Conservation (phyloP, 2,888 invertebrate species). For the Halocaridina rubra region DNA sequence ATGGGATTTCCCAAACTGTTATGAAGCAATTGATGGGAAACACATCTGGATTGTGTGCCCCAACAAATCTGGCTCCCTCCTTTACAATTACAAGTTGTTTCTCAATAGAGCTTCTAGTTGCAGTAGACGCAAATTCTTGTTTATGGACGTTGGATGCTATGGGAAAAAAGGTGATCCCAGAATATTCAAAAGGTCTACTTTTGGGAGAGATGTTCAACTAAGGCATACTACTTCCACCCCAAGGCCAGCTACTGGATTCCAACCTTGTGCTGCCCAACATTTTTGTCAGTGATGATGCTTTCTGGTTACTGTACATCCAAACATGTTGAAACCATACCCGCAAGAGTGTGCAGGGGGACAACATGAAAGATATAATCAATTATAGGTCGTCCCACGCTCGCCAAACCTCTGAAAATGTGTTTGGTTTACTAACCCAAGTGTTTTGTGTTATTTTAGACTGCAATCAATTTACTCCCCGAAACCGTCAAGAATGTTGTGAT, state of each 20-base stretch:
- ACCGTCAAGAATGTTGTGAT: too few species aligned
- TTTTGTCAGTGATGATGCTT: constrained; percentile 25
- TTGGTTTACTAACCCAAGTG: background rate
- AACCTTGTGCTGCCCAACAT: constrained; percentile 10
- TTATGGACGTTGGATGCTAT: constrained; percentile 17
- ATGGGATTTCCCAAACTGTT: constrained; percentile 20
- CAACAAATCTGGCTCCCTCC: background rate
- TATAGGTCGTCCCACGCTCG: too few species aligned
- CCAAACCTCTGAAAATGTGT: constrained; percentile 25
- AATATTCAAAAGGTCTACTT: constrained; percentile 16
- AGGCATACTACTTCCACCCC: constrained; percentile 24
- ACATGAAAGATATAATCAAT: constrained; percentile 16
- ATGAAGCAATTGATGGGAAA: constrained; percentile 9
- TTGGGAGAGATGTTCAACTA: constrained; percentile 6
- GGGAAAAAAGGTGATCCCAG: constrained; percentile 28
- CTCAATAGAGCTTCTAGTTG: constrained; percentile 22
- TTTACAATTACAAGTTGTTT: background rate
- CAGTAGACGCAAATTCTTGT: constrained; percentile 26
- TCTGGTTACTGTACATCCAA: too few species aligned
- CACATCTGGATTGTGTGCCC: constrained; percentile 1
- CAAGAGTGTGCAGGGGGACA: background rate
- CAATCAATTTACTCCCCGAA: too few species aligned
- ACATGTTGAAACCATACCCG: constrained; percentile 19
- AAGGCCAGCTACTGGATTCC: background rate
- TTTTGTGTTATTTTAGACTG: constrained; percentile 1